phyloP scores from a whole-genome alignment of 2,888 invertebrate genomes.

The Temnothorax rugatulus region DNA sequence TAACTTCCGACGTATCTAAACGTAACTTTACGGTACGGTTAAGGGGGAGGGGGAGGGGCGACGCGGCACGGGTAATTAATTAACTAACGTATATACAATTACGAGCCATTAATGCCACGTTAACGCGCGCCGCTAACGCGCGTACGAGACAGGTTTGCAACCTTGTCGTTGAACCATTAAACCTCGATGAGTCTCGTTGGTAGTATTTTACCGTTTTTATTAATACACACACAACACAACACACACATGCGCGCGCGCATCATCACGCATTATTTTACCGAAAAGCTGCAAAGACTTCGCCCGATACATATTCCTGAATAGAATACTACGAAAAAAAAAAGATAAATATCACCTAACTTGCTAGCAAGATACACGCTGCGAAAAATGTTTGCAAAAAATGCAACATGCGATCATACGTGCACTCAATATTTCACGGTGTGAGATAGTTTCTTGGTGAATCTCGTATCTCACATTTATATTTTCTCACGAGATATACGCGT shows the following conservation, averaged over 20 bases:
- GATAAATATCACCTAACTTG: conserved; percentile 12
- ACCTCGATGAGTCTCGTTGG: conserved; percentile 38
- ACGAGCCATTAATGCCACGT: conserved; percentile 52
- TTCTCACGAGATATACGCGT: not conserved
- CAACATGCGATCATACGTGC: not conserved
- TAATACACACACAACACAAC: not conserved
- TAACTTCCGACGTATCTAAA: conserved; percentile 50
- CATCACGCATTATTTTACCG: conserved; percentile 20
- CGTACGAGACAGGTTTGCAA: conserved; percentile 18
- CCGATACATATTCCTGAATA: not conserved
- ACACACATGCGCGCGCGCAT: not conserved
- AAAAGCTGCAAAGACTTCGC: not conserved
- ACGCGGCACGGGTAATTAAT: conserved; percentile 35
- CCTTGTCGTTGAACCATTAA: conserved; percentile 32
- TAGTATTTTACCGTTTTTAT: conserved; percentile 21
- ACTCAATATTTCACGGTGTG: conserved; percentile 6
- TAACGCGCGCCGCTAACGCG: conserved; percentile 35
- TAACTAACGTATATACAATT: conserved; percentile 53
- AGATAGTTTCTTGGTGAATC: conserved; percentile 4
- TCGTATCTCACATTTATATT: not conserved
- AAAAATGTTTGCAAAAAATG: conserved; percentile 12
- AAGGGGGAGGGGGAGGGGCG: not conserved
- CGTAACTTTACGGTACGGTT: conserved; percentile 19
- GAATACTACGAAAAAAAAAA: not conserved
- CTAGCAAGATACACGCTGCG: conserved; percentile 10